Percentiles rank a stretch among this genome's conserved stretches.
Conservation (phyloP, 2,113 vertebrate species). For the Hypocryptadius cinnamomeus region DNA sequence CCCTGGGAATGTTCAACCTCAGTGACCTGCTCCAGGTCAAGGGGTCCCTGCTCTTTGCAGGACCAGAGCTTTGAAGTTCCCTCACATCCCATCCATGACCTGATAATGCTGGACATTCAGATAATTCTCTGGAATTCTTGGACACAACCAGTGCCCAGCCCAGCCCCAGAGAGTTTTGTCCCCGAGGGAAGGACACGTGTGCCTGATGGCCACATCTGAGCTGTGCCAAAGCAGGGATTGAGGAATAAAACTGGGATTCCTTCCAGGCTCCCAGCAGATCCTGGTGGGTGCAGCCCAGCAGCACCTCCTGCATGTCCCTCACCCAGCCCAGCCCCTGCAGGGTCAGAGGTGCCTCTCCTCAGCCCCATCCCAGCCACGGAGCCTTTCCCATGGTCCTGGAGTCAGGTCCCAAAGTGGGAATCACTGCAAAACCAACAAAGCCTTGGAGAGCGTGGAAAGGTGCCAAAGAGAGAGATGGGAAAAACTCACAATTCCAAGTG, state of each 20-base stretch:
- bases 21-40: background rate
- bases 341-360: background rate
- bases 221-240: background rate
- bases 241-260: background rate
- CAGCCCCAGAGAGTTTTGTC: background rate
- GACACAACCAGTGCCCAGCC: background rate
- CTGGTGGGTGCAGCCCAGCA: background rate
- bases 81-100: background rate
- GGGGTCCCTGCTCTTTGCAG: background rate
- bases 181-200: fast-evolving
- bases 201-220: fast-evolving
- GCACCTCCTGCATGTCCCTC: background rate
- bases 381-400: slow-evolving; percentile 39
- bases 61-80: background rate
- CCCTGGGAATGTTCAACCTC: background rate
- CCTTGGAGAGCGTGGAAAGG: background rate
- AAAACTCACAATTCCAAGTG: background rate
- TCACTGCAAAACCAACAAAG: slow-evolving; percentile 2
- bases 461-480: slow-evolving; percentile 16
- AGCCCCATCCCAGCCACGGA: background rate
- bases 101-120: background rate
- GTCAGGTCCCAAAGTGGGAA: background rate
- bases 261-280: background rate
- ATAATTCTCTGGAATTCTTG: background rate
- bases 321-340: background rate